Evolutionary conservation across 2,113 vertebrate species (phyloP), one percentile per base, ranked within the genome.

Genomic region (Cynopterus brachyotis): DNA sequence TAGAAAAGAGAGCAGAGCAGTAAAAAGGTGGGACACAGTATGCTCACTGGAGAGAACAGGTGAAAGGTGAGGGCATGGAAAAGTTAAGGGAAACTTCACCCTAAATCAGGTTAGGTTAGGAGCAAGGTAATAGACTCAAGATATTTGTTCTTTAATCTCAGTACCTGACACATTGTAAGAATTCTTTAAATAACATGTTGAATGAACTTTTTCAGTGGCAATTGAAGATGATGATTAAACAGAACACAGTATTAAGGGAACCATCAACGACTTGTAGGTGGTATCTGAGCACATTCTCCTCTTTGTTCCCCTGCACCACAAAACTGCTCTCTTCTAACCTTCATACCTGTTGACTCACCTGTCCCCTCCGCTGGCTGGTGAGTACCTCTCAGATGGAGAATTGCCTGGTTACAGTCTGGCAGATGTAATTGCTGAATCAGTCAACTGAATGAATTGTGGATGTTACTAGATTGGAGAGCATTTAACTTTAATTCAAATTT

Each of bases 201-300:
- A 83, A 50, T 75, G 45, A 84, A 78, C 50, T 66, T 88, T 76
- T 22, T 64, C 59, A 90, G n/a, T 89, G 40, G 37, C n/a, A 80
- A 9, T 73, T 89, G 81, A 94, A 87, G 70, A 40, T 80, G 40
- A 72, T 92, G 15, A 72, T 89, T 93, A 93, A 96, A 57, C 4
- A 35, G 42, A 84, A 32, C 13, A 90, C 7, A 4, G 15, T 79
- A 47, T 89, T 83, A 69, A 35, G 32, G 76, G 70, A 42, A 35
- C 53, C 57, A 17, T 30, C 67, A 42, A 22, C 22, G 19, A 40
- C 32, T 75, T 50, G 30, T 4, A 60, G 40, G 30, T 17, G 40
- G 32, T 59, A 67, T 12, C 45, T 66, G 69, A 78, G n/a, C 35
- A 15, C 6, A 1, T 20, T 26, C 57, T 62, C 45, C 3, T 92